Percentiles rank a stretch among this genome's conserved stretches.
Conservation (phyloP, 2,888 invertebrate species). For the Parapristionchus giblindavisi region DNA sequence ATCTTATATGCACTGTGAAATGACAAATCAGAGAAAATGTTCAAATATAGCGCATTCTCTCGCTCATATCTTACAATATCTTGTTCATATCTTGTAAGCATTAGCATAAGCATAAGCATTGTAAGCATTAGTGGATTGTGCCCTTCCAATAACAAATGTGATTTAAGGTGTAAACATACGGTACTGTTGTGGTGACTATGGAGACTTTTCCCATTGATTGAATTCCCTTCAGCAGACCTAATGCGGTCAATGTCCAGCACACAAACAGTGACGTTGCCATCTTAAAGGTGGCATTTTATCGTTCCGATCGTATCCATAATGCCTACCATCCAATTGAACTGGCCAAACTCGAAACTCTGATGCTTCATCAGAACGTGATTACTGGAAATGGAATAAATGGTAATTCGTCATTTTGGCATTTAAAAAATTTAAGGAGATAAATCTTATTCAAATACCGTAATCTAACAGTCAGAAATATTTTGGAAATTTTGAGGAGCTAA, state of each 20-base stretch:
- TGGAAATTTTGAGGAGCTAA: too few species aligned
- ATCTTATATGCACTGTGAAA: too few species aligned
- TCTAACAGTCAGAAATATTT: too few species aligned
- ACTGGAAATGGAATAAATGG: slow-evolving; percentile 1
- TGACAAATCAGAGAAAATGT: too few species aligned
- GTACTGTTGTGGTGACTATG: slow-evolving; percentile 29
- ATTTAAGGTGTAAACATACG: slow-evolving; percentile 10
- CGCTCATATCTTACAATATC: too few species aligned
- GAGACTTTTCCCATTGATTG: slow-evolving; percentile 28
- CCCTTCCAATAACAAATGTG: too few species aligned
- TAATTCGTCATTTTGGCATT: too few species aligned
- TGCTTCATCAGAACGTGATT: slow-evolving; percentile 12
- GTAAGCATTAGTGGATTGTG: neutral
- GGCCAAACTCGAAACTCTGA: slow-evolving; percentile 4
- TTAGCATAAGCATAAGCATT: too few species aligned
- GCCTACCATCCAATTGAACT: slow-evolving; percentile 16
- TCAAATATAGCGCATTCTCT: too few species aligned
- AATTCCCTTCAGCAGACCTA: slow-evolving; percentile 24
- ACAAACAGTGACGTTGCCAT: slow-evolving; percentile 19
- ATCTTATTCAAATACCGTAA: too few species aligned
- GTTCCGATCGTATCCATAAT: neutral
- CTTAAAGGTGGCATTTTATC: neutral
- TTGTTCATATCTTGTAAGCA: too few species aligned
- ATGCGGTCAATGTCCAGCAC: slow-evolving; percentile 24
- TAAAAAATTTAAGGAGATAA: too few species aligned